phyloP scores from a whole-genome alignment of 2,888 invertebrate genomes.

The Ligdia adustata region DNA sequence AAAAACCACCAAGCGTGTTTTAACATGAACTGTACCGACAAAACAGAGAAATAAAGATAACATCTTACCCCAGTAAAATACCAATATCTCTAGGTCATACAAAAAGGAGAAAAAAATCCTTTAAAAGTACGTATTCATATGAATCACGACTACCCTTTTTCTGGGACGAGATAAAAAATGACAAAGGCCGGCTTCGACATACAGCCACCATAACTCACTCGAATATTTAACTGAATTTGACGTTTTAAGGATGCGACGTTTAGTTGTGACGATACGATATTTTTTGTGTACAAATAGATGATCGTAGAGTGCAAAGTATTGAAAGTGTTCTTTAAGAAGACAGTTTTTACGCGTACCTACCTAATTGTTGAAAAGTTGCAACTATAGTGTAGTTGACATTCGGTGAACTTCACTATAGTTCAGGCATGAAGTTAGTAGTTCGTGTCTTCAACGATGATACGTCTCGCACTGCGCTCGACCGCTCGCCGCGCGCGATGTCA shows the following conservation, averaged over 20 bases:
- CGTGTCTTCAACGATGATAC: too few species aligned
- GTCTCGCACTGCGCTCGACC: too few species aligned
- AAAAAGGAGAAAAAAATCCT: slow-evolving; percentile 17
- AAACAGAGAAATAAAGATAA: slow-evolving; percentile 6
- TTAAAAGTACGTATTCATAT: slow-evolving; percentile 12
- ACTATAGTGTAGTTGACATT: too few species aligned
- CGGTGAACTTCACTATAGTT: too few species aligned
- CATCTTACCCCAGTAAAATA: slow-evolving; percentile 12
- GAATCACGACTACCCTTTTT: slow-evolving; percentile 25
- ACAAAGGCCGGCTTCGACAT: slow-evolving; percentile 13
- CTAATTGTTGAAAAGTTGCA: too few species aligned
- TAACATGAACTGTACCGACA: background rate
- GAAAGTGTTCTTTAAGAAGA: too few species aligned
- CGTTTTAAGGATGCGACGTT: slow-evolving; percentile 18
- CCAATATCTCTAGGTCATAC: slow-evolving; percentile 21
- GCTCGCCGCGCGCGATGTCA: too few species aligned
- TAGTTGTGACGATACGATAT: slow-evolving; percentile 5
- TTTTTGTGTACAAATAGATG: too few species aligned
- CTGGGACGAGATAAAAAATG: slow-evolving; percentile 22
- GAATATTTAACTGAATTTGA: slow-evolving; percentile 33
- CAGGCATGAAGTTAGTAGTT: too few species aligned
- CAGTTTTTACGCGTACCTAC: too few species aligned
- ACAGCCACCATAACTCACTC: slow-evolving; percentile 28
- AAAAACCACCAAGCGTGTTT: background rate
- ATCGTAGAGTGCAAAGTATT: too few species aligned